Conservation (phyloP, 2,888 invertebrate species). For the Eilema caniola region DNA sequence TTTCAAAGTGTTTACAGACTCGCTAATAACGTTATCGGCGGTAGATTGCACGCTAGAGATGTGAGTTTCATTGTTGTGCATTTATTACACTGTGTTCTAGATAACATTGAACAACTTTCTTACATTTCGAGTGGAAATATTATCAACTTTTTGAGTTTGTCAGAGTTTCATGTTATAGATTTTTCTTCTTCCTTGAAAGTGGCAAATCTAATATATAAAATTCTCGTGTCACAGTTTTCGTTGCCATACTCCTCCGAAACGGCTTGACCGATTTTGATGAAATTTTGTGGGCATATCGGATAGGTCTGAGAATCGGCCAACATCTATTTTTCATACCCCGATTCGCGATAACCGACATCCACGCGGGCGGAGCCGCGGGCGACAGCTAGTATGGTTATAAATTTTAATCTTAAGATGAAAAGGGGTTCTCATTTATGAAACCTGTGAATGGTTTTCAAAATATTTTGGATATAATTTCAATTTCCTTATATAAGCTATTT, state of each 20-base stretch:
- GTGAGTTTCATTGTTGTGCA: conserved; percentile 50
- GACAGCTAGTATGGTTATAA: not conserved
- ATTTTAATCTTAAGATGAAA: not conserved
- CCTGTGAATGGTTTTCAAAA: not conserved
- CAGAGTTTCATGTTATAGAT: not conserved
- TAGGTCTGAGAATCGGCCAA: too few relatives aligned
- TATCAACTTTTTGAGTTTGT: not conserved
- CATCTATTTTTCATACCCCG: too few relatives aligned
- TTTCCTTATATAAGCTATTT: too few relatives aligned
- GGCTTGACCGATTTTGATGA: too few relatives aligned
- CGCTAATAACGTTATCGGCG: conserved; percentile 37
- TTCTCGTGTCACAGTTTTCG: too few relatives aligned
- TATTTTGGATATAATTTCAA: too few relatives aligned
- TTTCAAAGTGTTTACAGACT: conserved; percentile 33
- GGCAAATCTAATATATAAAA: too few relatives aligned
- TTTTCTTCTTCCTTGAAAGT: conserved; percentile 4
- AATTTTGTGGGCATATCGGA: too few relatives aligned
- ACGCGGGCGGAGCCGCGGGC: too few relatives aligned
- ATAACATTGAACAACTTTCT: conserved; percentile 18
- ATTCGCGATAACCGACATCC: too few relatives aligned
- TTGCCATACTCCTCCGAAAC: too few relatives aligned
- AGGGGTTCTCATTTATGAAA: not conserved
- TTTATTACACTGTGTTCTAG: conserved; percentile 24
- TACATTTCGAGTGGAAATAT: conserved; percentile 16
- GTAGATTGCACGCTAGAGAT: conserved; percentile 35